A percentile compares a stretch with the other conserved stretches of the same genome.
phyloP scores from a whole-genome alignment of 1,140 invertebrate species.

The Penaeus japonicus region DNA sequence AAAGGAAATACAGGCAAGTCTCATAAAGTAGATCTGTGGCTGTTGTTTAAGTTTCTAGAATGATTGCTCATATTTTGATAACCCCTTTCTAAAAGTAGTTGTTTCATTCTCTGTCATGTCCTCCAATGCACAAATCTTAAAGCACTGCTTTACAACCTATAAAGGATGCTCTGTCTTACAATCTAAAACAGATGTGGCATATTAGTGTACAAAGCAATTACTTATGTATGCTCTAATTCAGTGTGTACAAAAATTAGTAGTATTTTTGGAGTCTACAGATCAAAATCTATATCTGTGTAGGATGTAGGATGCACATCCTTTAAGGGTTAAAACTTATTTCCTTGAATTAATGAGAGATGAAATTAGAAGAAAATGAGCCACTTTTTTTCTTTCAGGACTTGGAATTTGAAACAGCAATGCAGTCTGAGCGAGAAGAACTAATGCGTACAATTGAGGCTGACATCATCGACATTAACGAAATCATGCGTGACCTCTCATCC shows the following conservation, averaged over 20 bases:
- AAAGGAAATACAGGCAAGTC: slow-evolving; percentile 35
- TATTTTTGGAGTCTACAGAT: too few species aligned
- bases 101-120: not conserved
- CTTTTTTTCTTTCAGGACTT: slow-evolving; percentile 65
- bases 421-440: slow-evolving; percentile 77
- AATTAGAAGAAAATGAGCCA: not conserved
- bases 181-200: too few species aligned
- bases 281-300: too few species aligned
- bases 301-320: too few species aligned
- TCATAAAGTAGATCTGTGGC: too few species aligned
- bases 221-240: too few species aligned
- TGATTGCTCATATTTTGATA: not conserved
- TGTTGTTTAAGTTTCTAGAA: not conserved
- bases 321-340: too few species aligned
- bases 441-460: slow-evolving; percentile 82
- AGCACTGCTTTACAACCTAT: too few species aligned
- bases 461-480: slow-evolving; percentile 89
- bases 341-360: not conserved
- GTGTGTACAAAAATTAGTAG: too few species aligned
- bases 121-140: not conserved
- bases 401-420: slow-evolving; percentile 79
- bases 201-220: too few species aligned
- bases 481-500: slow-evolving; percentile 86
- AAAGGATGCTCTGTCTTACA: too few species aligned
- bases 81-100: too few species aligned